Base-by-base conservation (phyloP, 1,140 invertebrate species). In the Heliothis subflexa region DNA sequence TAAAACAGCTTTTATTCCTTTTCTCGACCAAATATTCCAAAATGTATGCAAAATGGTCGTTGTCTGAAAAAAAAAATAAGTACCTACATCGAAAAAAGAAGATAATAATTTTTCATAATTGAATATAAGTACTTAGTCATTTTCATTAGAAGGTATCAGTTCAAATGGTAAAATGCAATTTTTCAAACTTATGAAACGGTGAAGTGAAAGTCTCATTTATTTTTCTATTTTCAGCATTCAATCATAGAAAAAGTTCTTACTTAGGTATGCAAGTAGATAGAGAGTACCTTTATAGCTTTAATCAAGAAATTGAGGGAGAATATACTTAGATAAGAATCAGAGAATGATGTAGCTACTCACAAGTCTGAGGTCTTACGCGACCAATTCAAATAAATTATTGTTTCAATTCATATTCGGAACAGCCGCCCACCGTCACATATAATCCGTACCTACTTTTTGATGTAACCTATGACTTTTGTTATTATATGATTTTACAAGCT, bases 321-420 rank as follows among this genome's bases (percentile, higher is more conserved):
- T 12, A 12, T 66, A 62, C 1, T 11, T 52, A 59, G 54, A 59
- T 62, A 16, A 40, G 59, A 62, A 45, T 62, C 59, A 40, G 33
- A 12, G 33, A 62, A 45, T 62, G 25, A 10, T 62, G 59, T 14
- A 62, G 33, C 14, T 40, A 55, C 10, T 10, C 21, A 21, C 54
- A 9, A 9, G 14, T 33, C 21, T 33, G 25, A 28, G 59, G 11
- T 18, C 33, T 66, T 66, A 18, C 40, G 16, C 3, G 16, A 66
- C 28, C 50, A 68, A 54, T 78, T 70, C 50, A 47, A 72, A 76
- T 76, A 66, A 70, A 71, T 80, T 57, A 76, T 80, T 55, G 61
- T 21, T 13, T 54, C 73, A 40, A 80, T 80, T 75, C 70, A 80
- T 80, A 76, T 80, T 80, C 62, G 54, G 45, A 49, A 66, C 62